phyloP scores from a whole-genome alignment of 2,113 vertebrate genomes.

The Semicossyphus pulcher region DNA sequence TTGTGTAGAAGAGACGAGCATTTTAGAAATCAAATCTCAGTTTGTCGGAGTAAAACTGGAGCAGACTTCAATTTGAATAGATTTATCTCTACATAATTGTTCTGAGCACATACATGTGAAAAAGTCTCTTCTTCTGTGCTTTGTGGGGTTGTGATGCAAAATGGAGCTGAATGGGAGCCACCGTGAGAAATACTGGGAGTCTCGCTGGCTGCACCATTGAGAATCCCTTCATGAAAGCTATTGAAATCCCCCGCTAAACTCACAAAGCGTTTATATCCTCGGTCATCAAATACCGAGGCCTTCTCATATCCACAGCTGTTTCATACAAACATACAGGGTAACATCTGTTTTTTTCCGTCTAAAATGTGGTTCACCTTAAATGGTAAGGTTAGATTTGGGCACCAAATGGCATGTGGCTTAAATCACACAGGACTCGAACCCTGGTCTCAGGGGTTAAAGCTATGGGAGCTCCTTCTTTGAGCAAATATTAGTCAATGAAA shows the following conservation, averaged over 20 bases:
- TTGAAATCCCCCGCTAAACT: background rate
- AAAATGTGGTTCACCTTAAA: no score
- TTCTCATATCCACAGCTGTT: no score
- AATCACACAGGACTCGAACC: no score
- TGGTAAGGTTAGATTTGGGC: no score
- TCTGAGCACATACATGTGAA: slow-evolving; percentile 56
- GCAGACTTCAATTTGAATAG: slow-evolving; percentile 79
- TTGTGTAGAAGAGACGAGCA: slow-evolving; percentile 80
- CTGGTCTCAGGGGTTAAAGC: no score
- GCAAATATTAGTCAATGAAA: no score
- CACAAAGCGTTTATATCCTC: no score
- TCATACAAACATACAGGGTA: no score
- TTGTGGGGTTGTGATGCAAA: slow-evolving; percentile 56
- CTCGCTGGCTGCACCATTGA: slow-evolving; percentile 20
- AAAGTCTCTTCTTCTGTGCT: slow-evolving; percentile 27
- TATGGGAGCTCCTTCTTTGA: no score
- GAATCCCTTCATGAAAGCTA: slow-evolving; percentile 19
- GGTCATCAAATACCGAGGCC: background rate
- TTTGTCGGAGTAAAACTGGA: slow-evolving; percentile 79
- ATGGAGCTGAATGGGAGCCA: slow-evolving; percentile 34
- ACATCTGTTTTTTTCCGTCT: no score
- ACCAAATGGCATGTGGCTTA: no score
- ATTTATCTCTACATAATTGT: slow-evolving; percentile 76
- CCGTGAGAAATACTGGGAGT: background rate
- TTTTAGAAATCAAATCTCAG: slow-evolving; percentile 86